Conservation (phyloP, 2,113 vertebrate species). For the Microcebus murinus region DNA sequence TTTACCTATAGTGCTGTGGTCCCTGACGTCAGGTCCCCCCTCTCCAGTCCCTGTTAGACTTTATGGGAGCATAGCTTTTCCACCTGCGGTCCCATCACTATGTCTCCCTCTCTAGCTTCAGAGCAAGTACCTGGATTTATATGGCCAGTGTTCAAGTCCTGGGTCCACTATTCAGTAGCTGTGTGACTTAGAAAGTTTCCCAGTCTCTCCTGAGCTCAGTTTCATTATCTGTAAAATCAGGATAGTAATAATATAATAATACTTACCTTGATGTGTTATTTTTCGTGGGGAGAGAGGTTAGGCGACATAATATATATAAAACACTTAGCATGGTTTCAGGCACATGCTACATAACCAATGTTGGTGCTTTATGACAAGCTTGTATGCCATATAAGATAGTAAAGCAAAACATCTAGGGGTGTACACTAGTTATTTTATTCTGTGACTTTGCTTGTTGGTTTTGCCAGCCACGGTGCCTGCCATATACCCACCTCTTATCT, state of each 20-base stretch:
- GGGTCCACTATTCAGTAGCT: not conserved
- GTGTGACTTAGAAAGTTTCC: not conserved
- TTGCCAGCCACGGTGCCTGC: too few species aligned
- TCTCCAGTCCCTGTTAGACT: too few species aligned
- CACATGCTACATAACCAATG: not conserved
- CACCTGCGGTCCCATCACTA: not conserved
- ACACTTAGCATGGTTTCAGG: not conserved
- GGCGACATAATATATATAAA: not conserved
- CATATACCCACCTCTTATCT: too few species aligned
- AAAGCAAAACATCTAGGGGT: too few species aligned
- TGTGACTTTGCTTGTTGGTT: too few species aligned
- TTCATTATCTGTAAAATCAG: not conserved
- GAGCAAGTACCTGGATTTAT: not conserved
- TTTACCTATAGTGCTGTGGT: not conserved
- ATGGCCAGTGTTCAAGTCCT: not conserved
- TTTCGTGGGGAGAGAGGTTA: too few species aligned
- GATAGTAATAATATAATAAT: not conserved
- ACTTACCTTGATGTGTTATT: not conserved
- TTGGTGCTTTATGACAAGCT: not conserved
- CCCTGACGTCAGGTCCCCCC: not conserved
- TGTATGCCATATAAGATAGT: too few species aligned
- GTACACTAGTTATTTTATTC: too few species aligned
- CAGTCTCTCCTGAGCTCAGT: not conserved
- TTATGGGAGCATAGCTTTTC: not conserved
- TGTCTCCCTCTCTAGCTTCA: too few species aligned